Conservation (phyloP, 2,888 invertebrate genomes). For the Helobdella robusta region DNA sequence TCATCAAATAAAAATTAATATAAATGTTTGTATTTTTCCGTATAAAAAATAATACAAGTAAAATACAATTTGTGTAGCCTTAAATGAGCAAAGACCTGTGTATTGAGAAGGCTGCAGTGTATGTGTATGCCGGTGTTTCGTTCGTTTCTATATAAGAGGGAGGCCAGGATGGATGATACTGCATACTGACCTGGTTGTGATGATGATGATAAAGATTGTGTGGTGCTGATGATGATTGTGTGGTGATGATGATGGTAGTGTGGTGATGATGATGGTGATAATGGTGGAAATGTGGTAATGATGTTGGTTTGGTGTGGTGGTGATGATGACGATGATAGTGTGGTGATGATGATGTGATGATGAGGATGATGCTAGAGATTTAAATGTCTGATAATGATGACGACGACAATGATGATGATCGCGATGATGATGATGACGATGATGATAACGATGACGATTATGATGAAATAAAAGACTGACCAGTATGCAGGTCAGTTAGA, state of each 20-base stretch:
- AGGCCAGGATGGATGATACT: slow-evolving; percentile 86
- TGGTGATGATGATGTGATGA: not conserved
- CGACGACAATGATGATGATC: too few relatives aligned
- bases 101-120: slow-evolving; percentile 83
- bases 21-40: too few relatives aligned
- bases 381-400: too few relatives aligned
- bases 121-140: slow-evolving; percentile 82
- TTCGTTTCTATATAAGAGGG: slow-evolving; percentile 65
- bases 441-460: too few relatives aligned
- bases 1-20: too few relatives aligned
- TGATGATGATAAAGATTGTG: too few relatives aligned
- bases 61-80: too few relatives aligned
- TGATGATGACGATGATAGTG: not conserved
- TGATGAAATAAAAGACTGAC: slow-evolving; percentile 52
- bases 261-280: too few relatives aligned
- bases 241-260: not conserved
- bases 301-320: not conserved
- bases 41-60: too few relatives aligned
- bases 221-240: not conserved
- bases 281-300: not conserved
- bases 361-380: not conserved
- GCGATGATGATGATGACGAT: too few relatives aligned
- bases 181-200: slow-evolving; percentile 61
- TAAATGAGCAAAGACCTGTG: too few relatives aligned
- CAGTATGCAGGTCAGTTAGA: slow-evolving; percentile 82